Evolutionary conservation across 2,888 invertebrate species (phyloP).

Genomic region (Aphidius colemani): DNA sequence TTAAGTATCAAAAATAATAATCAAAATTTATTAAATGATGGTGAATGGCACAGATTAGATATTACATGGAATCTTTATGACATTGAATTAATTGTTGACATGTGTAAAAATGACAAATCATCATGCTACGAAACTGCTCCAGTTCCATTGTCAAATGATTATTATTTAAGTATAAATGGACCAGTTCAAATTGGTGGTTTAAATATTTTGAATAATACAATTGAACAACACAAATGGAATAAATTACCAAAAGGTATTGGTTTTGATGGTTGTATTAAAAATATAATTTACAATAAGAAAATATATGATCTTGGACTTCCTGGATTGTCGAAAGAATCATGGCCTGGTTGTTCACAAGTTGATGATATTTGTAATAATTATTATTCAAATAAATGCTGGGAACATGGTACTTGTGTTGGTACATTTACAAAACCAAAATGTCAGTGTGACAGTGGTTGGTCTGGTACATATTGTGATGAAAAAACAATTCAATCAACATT

Average conservation of each 20-base stretch:
- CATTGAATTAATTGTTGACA: slow-evolving; percentile 91
- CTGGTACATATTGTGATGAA: slow-evolving; percentile 84
- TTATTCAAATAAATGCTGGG: slow-evolving; percentile 86
- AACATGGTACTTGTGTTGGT: slow-evolving; percentile 93
- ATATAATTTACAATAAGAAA: slow-evolving; percentile 93
- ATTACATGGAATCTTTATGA: slow-evolving; percentile 94
- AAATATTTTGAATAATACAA: slow-evolving; percentile 87
- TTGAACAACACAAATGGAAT: slow-evolving; percentile 87
- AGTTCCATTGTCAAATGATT: slow-evolving; percentile 94
- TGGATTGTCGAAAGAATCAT: slow-evolving; percentile 82
- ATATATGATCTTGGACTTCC: slow-evolving; percentile 95
- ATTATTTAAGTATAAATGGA: slow-evolving; percentile 91
- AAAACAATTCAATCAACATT: slow-evolving; percentile 91
- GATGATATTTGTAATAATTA: slow-evolving; percentile 90
- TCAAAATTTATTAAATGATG: slow-evolving; percentile 88
- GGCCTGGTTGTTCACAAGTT: slow-evolving; percentile 90
- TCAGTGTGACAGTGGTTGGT: slow-evolving; percentile 94
- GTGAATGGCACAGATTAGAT: slow-evolving; percentile 97
- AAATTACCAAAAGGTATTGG: slow-evolving; percentile 87
- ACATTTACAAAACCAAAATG: slow-evolving; percentile 88
- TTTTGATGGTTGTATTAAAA: slow-evolving; percentile 95
- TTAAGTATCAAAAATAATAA: slow-evolving; percentile 71
- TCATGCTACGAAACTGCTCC: slow-evolving; percentile 88
- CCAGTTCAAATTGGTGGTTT: slow-evolving; percentile 94
- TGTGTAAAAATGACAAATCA: slow-evolving; percentile 88